phyloP scores from a whole-genome alignment of 2,113 vertebrate genomes.

The Cairina moschata region DNA sequence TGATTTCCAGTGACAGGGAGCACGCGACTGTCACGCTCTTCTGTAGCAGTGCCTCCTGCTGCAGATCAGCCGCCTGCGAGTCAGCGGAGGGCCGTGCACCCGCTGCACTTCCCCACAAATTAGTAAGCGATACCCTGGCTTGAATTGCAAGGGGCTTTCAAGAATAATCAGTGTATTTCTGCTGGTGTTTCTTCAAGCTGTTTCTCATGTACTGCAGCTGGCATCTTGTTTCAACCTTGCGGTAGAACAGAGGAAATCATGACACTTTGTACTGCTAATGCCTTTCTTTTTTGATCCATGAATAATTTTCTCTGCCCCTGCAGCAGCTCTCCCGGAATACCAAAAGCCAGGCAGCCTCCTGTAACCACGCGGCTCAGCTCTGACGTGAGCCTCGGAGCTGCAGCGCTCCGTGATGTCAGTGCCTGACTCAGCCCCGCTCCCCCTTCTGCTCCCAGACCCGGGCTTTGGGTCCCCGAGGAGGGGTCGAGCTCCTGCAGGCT shows the following conservation, averaged over 20 bases:
- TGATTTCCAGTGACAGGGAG: not conserved
- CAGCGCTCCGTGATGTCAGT: not conserved
- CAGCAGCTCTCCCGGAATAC: conserved; percentile 24
- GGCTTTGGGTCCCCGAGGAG: not conserved
- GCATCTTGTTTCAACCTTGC: not conserved
- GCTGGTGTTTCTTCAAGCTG: conserved; percentile 19
- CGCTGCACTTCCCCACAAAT: not conserved
- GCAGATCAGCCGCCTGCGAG: not conserved
- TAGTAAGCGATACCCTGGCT: conserved; percentile 15
- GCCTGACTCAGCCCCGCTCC: conserved; percentile 15
- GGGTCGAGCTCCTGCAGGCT: not conserved
- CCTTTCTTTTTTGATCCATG: conserved; percentile 4
- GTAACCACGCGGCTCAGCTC: not conserved
- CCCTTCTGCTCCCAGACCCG: not conserved
- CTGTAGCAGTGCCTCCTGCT: not conserved
- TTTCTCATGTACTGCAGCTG: not conserved
- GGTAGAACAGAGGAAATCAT: not conserved
- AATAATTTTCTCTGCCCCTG: conserved; percentile 35
- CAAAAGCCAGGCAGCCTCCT: not conserved
- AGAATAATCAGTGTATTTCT: conserved; percentile 4
- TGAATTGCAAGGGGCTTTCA: not conserved
- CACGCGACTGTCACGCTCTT: not conserved
- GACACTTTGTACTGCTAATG: conserved; percentile 33
- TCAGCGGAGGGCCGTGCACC: not conserved
- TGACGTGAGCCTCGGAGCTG: not conserved